A percentile compares a stretch with the other conserved stretches of the same genome.
phyloP scores from a whole-genome alignment of 1,140 invertebrate species.

The Globodera ellingtonae region DNA sequence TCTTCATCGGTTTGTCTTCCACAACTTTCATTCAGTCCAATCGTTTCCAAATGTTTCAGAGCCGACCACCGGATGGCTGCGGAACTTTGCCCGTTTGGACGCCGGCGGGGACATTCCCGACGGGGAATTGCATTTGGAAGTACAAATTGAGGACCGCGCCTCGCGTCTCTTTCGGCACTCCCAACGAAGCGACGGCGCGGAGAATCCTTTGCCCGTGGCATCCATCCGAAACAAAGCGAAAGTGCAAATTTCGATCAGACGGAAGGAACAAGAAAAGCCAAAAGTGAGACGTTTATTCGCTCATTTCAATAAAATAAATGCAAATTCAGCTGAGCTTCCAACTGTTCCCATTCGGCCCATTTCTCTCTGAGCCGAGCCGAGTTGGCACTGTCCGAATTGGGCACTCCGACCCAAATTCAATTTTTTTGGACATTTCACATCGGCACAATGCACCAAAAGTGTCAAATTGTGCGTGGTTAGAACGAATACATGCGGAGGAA shows the following conservation, averaged over 20 bases:
- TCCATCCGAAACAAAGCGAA: constrained; percentile 46
- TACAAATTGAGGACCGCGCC: constrained; percentile 50
- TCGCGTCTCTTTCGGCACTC: constrained; percentile 46
- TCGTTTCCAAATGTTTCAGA: constrained; percentile 17
- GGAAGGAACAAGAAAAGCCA: constrained; percentile 29
- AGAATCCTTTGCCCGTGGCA: constrained; percentile 6
- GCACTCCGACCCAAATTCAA: constrained; percentile 3
- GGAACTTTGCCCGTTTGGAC: constrained; percentile 37
- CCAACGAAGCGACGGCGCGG: constrained; percentile 7
- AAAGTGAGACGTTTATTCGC: not conserved
- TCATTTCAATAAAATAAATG: constrained; percentile 16
- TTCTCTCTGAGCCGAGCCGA: constrained; percentile 7
- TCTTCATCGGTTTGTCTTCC: constrained; percentile 39
- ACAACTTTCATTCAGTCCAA: not conserved
- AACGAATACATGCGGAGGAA: constrained; percentile 7
- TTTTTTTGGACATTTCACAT: constrained; percentile 1
- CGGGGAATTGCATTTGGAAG: constrained; percentile 34
- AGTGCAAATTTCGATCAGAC: constrained; percentile 33
- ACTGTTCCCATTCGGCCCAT: constrained; percentile 4
- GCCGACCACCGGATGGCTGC: constrained; percentile 47
- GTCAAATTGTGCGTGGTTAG: constrained; percentile 22
- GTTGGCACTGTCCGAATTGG: constrained; percentile 10
- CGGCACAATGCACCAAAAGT: constrained; percentile 13
- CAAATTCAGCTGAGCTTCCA: constrained; percentile 15
- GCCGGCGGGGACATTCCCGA: not conserved